Base-by-base conservation (phyloP, 2,113 vertebrate species). In the Aleadryas rufinucha region DNA sequence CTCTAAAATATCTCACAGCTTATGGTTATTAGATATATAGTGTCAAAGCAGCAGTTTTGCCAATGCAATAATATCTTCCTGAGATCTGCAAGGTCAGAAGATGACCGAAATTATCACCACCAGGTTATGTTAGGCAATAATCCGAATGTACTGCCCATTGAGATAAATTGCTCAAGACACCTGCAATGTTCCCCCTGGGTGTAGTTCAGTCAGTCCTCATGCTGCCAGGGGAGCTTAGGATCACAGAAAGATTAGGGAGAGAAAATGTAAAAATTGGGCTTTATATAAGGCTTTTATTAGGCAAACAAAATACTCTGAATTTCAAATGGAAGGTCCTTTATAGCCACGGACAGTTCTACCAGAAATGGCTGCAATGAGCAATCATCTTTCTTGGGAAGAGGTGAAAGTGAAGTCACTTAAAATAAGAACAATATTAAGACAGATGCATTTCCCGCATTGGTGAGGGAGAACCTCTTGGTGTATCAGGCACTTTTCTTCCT, bases 21-120 rank as follows among this genome's bases (percentile, higher is more conserved):
- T 93, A 72, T 37, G 21, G 68, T 60, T 79, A 75, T 82, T 82
- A 91, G n/a, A 68, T 61, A 82, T 17, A 82, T 57, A 79, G 49
- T 30, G 18, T 78, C 69, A 79, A 85, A 75, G 33, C 17, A 65
- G 47, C 13, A 53, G 31, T 72, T 84, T 89, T 50, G 37, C 13
- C 30, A 45, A 3, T 35, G 31, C 41, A 75, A 79, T 45, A 45
- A 28, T 44, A 16, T 30, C 17, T 75, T 66, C 44, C 70, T 89
- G 87, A 15, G 7, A 56, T 41, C 64, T 93, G 44, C 61, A 96
- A 84, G 61, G 81, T 80, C 81, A 76, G 65, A 74, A 86, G 44
- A 49, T 1, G 1, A 72, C 7, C 16, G n/a, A 45, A 57, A 3
- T 75, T 49, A 39, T 9, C 72, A 68, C 8, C 22, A 74, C 2